Percentiles rank a stretch among this genome's conserved stretches.
phyloP scores from a whole-genome alignment of 2,888 invertebrate species.

The Cryptocephalus moraei region DNA sequence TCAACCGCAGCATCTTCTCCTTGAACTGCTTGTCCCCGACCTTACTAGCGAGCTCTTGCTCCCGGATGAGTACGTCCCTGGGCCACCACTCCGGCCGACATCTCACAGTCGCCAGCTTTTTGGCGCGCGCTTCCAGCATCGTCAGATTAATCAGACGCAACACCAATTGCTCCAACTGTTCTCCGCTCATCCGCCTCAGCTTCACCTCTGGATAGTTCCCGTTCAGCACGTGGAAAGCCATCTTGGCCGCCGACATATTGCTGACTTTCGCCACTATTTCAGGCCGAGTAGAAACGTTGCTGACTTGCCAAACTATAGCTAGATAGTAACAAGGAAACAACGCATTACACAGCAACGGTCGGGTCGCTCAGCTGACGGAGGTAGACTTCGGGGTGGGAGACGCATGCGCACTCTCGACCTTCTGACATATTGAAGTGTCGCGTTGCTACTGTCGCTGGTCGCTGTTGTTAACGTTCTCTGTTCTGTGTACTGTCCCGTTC shows the following conservation, averaged over 20 bases:
- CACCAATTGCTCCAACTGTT: not conserved
- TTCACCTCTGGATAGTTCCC: not conserved
- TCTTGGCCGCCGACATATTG: not conserved
- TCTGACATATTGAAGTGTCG: no score
- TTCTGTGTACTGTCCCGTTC: no score
- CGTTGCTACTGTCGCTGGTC: no score
- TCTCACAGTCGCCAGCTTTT: not conserved
- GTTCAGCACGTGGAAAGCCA: not conserved
- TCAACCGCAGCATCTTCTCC: not conserved
- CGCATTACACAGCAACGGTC: no score
- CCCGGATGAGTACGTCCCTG: not conserved
- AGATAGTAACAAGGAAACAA: no score
- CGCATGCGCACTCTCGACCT: no score
- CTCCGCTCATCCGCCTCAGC: not conserved
- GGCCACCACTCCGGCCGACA: constrained; percentile 1
- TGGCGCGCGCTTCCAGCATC: not conserved
- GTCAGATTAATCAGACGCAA: constrained; percentile 1
- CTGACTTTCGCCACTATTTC: no score
- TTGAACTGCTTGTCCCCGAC: not conserved
- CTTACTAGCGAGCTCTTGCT: not conserved
- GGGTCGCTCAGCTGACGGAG: no score
- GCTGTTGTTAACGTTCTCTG: no score
- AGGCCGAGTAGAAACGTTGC: no score
- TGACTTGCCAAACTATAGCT: no score
- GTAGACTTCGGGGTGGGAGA: no score